phyloP scores from a whole-genome alignment of 2,888 invertebrate species.

The Chouioia cunea region DNA sequence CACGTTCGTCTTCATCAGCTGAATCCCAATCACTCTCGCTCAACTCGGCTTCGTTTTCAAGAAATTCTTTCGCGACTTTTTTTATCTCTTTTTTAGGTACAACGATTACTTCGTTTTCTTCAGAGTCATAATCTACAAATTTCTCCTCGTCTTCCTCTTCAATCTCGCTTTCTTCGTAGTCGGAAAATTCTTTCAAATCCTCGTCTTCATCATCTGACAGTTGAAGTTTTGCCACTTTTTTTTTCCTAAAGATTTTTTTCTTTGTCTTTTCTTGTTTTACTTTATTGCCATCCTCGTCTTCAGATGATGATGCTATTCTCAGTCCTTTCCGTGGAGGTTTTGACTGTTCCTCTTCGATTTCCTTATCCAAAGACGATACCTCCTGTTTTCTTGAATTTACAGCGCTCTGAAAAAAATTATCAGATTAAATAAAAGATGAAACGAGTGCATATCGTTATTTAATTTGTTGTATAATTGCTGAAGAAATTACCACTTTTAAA shows the following conservation, averaged over 20 bases:
- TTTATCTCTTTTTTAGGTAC: conserved; percentile 64
- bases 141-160: conserved; percentile 60
- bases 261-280: conserved; percentile 52
- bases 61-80: conserved; percentile 77
- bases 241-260: conserved; percentile 50
- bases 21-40: conserved; percentile 93
- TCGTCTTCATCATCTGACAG: conserved; percentile 62
- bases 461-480: no score
- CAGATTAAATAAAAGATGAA: no score
- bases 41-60: conserved; percentile 92
- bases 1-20: conserved; percentile 88
- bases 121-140: conserved; percentile 83
- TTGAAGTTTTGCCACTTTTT: conserved; percentile 54
- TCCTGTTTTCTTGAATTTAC: no score
- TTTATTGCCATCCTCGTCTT: conserved; percentile 62
- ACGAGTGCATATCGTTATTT: no score
- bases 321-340: conserved; percentile 54
- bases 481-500: conserved; percentile 41
- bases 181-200: conserved; percentile 38
- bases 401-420: no score
- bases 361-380: conserved; percentile 57
- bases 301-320: conserved; percentile 59
- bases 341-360: conserved; percentile 60
- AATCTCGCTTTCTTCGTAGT: conserved; percentile 64
- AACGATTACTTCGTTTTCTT: conserved; percentile 83